Base-by-base conservation (phyloP, 2,888 invertebrate genomes). In the Agrotis segetum region DNA sequence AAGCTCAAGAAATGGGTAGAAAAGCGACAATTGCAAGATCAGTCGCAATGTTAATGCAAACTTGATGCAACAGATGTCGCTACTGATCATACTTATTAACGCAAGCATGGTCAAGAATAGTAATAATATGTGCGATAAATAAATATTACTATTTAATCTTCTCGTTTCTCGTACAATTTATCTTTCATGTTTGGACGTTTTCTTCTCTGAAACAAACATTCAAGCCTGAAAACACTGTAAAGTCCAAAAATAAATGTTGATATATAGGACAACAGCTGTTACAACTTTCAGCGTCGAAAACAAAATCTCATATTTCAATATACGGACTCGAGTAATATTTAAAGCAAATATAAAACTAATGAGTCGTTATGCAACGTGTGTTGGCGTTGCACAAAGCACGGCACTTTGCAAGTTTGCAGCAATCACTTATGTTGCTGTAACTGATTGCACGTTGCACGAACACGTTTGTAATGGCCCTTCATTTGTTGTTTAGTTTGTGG, bases 371-470 rank as follows among this genome's bases (percentile, higher is more conserved):
- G 81, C 76, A 81, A 70, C 82, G 79, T 84, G 77, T 85, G 84
- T 77, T 78, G 72, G 78, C 60, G 73, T 81, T 85, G 88, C 85
- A 88, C 79, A 85, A 85, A 85, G 85, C 85, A 86, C 84, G 86
- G 85, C 86, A 88, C 88, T 91, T 91, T 87, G 89, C 91, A 88
- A 92, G 90, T 92, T 92, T 82, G 88, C 88, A 75, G 90, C 91
- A 90, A 94, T 94, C 92, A 91, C 91, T 94, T 93, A 92, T 84
- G 87, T 77, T 87, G 83, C 77, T 83, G 86, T 91, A 90, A 93
- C 90, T 86, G 91, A 92, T 93, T 91, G 93, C 92, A 89, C 89
- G 91, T 88, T 83, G 90, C 94, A 91, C 91, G 91, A 89, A 89
- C 83, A 82, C 77, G 86, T 79, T 76, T 67, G 80, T 91, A 89